Evolutionary conservation across 1,140 invertebrate genomes (phyloP).

Genomic region (Drosophila suzukii): DNA sequence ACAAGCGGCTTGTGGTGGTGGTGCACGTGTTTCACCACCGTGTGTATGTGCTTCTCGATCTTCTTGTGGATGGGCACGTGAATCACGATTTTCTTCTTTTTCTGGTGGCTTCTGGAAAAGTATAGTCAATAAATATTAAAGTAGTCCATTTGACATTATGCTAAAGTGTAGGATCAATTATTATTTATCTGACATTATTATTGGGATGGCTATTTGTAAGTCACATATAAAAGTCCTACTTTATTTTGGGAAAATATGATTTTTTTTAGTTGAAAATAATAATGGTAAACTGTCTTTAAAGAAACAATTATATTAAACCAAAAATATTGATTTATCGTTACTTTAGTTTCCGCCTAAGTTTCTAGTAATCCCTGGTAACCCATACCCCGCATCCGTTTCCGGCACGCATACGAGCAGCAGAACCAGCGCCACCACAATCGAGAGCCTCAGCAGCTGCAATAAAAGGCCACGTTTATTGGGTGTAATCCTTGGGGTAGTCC

Average conservation of each 20-base stretch:
- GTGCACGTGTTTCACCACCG: slow-evolving; percentile 79
- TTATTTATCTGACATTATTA: no score
- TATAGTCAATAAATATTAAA: background rate
- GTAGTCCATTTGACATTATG: background rate
- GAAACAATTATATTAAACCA: no score
- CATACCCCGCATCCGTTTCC: slow-evolving; percentile 69
- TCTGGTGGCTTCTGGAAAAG: slow-evolving; percentile 61
- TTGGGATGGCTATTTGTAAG: no score
- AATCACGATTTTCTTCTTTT: slow-evolving; percentile 83
- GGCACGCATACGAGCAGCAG: slow-evolving; percentile 58
- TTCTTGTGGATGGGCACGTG: slow-evolving; percentile 82
- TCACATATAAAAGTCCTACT: no score
- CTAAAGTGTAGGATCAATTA: no score
- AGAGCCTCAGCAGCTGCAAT: slow-evolving; percentile 60
- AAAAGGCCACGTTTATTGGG: background rate
- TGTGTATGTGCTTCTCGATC: slow-evolving; percentile 82
- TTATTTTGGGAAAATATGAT: no score
- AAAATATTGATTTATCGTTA: no score
- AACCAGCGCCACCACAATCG: slow-evolving; percentile 58
- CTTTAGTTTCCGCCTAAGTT: background rate
- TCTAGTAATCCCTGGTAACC: background rate
- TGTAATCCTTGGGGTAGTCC: slow-evolving; percentile 9
- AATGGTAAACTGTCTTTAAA: no score
- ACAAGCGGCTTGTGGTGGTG: slow-evolving; percentile 84
- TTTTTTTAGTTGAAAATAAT: no score